A percentile compares a stretch with the other conserved stretches of the same genome.
Conservation (phyloP, 2,888 invertebrate genomes). For the Ametastegia equiseti region DNA sequence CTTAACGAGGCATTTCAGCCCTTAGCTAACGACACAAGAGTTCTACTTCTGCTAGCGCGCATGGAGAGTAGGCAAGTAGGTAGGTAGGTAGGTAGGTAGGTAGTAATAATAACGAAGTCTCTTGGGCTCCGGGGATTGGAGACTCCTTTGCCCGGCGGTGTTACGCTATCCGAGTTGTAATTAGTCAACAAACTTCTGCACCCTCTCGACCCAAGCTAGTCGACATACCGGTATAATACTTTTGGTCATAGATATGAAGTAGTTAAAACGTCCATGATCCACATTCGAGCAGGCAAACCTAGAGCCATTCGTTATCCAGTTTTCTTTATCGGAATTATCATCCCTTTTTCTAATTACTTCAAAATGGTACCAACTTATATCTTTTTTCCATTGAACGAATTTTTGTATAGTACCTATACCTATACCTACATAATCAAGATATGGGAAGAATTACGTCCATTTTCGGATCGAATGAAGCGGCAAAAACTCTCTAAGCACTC, state of each 20-base stretch:
- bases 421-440: neutral
- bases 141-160: constrained; percentile 34
- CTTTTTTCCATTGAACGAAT: constrained; percentile 10
- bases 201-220: neutral
- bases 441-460: constrained; percentile 26
- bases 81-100: neutral
- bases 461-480: constrained; percentile 8
- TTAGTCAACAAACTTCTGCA: constrained; percentile 38
- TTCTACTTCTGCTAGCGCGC: constrained; percentile 1
- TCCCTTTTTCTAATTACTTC: constrained; percentile 3
- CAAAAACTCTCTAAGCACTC: neutral
- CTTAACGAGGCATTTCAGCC: constrained; percentile 39
- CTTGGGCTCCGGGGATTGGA: constrained; percentile 22
- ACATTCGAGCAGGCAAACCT: too few species aligned
- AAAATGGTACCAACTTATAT: neutral
- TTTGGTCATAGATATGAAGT: neutral
- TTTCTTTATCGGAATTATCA: neutral
- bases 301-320: too few species aligned
- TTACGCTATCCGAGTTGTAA: constrained; percentile 30
- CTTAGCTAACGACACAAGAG: constrained; percentile 25
- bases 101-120: constrained; percentile 35
- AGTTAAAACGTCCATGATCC: too few species aligned
- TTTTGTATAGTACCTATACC: too few species aligned
- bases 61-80: neutral
- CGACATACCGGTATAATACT: neutral